These are phyloP conservation scores for Lepidochitona cinerea DNA, from an alignment of 2,888 invertebrate genomes.

Conservation along the genomic window DNA sequence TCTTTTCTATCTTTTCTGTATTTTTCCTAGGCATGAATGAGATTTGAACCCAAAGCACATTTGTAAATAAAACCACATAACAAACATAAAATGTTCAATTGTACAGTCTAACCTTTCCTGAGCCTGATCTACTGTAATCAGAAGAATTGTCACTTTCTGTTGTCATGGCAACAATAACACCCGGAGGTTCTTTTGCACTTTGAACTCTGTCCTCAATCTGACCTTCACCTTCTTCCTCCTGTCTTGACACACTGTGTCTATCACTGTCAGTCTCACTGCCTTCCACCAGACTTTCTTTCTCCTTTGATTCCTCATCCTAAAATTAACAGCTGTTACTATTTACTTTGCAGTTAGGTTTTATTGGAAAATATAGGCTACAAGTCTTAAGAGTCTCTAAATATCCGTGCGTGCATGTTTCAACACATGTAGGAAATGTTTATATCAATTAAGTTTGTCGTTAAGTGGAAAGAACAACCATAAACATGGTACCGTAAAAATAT, in stretches of 20 bases:
- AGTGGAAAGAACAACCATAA: not conserved
- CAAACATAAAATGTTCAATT: too few relatives aligned
- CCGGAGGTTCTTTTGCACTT: not conserved
- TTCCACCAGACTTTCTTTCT: not conserved
- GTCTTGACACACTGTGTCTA: not conserved
- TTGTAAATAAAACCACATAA: too few relatives aligned
- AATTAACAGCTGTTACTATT: too few relatives aligned
- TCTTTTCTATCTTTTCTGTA: too few relatives aligned
- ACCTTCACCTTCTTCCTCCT: not conserved
- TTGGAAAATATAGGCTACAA: not conserved
- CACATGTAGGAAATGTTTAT: too few relatives aligned
- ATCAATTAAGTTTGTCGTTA: too few relatives aligned
- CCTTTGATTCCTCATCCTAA: not conserved
- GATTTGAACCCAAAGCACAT: too few relatives aligned
- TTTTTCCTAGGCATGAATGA: too few relatives aligned
- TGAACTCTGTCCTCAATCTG: conserved; percentile 19
- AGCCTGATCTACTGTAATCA: conserved; percentile 17
- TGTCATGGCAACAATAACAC: not conserved
- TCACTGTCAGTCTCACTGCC: not conserved
- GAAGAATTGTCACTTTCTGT: conserved; percentile 7
- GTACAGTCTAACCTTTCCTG: conserved; percentile 32
- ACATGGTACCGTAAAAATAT: too few relatives aligned
- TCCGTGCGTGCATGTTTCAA: too few relatives aligned
- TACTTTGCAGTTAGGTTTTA: too few relatives aligned
- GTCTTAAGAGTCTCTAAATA: too few relatives aligned